Percentiles rank a stretch among this genome's conserved stretches.
These are phyloP conservation scores for Macaca mulatta DNA, from an alignment of 2,113 vertebrate species.

Conservation along the genomic window DNA sequence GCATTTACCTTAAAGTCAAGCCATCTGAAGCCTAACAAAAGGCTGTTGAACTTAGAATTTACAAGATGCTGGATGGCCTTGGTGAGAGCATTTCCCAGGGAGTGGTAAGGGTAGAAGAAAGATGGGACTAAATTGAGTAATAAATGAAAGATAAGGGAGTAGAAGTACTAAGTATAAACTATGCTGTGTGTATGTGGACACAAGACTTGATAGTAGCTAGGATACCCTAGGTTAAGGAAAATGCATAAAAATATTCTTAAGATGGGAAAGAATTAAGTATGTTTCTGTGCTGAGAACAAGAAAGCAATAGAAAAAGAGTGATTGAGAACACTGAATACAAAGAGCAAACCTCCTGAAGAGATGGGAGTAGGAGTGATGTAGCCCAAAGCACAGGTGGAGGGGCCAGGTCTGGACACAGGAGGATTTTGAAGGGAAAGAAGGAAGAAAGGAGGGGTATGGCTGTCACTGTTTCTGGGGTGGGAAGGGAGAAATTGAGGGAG, in stretches of 20 bases:
- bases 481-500: background rate
- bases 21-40: background rate
- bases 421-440: background rate
- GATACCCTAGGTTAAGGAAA: background rate
- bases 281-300: background rate
- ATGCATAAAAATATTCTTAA: background rate
- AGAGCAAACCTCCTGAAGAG: background rate
- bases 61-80: background rate
- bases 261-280: background rate
- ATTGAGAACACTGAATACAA: background rate
- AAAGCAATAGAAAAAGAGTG: background rate
- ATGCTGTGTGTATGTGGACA: background rate
- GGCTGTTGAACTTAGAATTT: background rate
- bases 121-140: background rate
- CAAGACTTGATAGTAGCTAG: background rate
- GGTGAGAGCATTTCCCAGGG: background rate
- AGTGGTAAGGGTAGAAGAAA: background rate
- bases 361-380: too few species aligned
- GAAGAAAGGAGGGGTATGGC: background rate
- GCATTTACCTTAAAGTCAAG: background rate
- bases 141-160: constrained; percentile 30
- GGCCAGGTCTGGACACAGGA: background rate
- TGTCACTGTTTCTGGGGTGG: background rate
- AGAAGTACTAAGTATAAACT: background rate
- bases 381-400: background rate